phyloP scores from a whole-genome alignment of 2,113 vertebrate genomes.

The Thamnaconus septentrionalis region DNA sequence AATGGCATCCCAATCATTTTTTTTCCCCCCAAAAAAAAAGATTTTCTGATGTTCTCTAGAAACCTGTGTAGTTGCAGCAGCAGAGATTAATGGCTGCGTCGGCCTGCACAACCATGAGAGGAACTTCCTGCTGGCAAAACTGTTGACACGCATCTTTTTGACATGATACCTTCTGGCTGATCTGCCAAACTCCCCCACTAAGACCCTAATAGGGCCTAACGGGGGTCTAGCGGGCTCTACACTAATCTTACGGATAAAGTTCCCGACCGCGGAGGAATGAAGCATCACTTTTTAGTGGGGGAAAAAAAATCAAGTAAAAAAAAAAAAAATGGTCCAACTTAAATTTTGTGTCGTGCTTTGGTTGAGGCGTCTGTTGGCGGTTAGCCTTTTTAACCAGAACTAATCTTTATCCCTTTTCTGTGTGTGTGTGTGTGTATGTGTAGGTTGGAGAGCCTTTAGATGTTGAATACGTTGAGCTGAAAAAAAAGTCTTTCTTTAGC shows the following conservation, averaged over 20 bases:
- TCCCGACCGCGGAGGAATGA: constrained; percentile 26
- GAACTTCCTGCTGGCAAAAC: too few relatives aligned
- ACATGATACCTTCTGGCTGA: constrained; percentile 23
- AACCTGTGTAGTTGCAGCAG: too few relatives aligned
- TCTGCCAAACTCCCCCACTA: constrained; percentile 12
- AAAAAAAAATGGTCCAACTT: constrained; percentile 18
- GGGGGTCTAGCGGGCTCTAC: constrained; percentile 23
- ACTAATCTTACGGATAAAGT: constrained; percentile 49
- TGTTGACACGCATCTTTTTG: constrained; percentile 3
- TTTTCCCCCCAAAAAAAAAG: too few relatives aligned
- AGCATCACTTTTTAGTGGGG: background rate
- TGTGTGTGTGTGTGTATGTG: background rate
- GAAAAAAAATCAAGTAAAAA: too few relatives aligned
- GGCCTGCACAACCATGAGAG: too few relatives aligned
- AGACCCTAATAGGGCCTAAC: constrained; percentile 36
- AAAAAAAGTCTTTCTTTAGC: too few relatives aligned
- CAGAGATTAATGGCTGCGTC: too few relatives aligned
- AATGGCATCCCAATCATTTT: too few relatives aligned
- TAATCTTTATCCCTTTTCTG: constrained; percentile 51
- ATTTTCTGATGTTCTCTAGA: too few relatives aligned
- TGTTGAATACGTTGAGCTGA: too few relatives aligned
- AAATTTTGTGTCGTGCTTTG: constrained; percentile 10
- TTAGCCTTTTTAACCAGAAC: constrained; percentile 66
- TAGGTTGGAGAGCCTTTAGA: too few relatives aligned
- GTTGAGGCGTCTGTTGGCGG: constrained; percentile 30